These are phyloP conservation scores for Mormoops blainvillei DNA, from an alignment of 2,113 vertebrate genomes.

Conservation along the genomic window DNA sequence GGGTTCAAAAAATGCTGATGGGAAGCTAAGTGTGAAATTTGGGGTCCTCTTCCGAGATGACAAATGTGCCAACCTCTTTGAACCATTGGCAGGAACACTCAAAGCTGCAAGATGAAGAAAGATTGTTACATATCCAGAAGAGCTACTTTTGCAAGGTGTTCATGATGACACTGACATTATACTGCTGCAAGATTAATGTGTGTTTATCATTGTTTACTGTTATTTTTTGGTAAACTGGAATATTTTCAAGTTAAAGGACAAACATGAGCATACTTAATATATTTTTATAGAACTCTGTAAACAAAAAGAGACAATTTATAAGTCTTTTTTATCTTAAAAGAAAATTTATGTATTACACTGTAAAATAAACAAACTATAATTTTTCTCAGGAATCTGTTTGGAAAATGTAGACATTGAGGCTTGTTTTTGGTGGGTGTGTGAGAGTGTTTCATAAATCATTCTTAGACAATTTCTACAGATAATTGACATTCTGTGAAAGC, in stretches of 20 bases:
- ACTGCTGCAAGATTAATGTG: conserved; percentile 85
- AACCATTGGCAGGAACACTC: conserved; percentile 95
- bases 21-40: conserved; percentile 91
- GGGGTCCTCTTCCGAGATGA: conserved; percentile 95
- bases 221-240: conserved; percentile 56
- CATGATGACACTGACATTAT: conserved; percentile 92
- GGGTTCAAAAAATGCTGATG: conserved; percentile 89
- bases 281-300: conserved; percentile 80
- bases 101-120: conserved; percentile 93
- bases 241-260: conserved; percentile 55
- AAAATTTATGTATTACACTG: conserved; percentile 61
- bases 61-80: conserved; percentile 96
- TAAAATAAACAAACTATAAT: conserved; percentile 48
- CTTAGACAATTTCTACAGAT: conserved; percentile 53
- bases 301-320: conserved; percentile 73
- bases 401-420: conserved; percentile 16
- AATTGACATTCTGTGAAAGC: conserved; percentile 62
- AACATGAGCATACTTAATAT: conserved; percentile 56
- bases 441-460: conserved; percentile 66
- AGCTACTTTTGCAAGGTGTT: conserved; percentile 94
- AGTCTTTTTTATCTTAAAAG: conserved; percentile 72
- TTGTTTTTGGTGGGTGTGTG: background rate
- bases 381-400: conserved; percentile 65
- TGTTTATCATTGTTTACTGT: conserved; percentile 3
- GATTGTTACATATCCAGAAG: conserved; percentile 85